These are phyloP conservation scores for Trichogramma pretiosum DNA, from an alignment of 1,140 invertebrate genomes.

Conservation along the genomic window DNA sequence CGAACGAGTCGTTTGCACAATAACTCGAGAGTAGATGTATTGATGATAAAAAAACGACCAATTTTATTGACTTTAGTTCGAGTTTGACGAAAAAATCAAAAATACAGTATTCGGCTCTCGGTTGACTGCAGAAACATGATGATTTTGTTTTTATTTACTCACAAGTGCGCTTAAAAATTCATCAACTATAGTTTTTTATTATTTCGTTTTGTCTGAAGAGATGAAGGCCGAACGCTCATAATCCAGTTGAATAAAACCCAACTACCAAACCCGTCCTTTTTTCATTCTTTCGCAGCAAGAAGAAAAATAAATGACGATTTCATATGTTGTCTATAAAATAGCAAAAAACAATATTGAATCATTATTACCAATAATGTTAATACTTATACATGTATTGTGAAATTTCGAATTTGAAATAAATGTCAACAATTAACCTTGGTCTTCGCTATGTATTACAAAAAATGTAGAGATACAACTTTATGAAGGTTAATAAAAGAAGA, in stretches of 20 bases:
- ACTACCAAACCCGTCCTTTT: conserved; percentile 10
- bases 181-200: too few species aligned
- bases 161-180: conserved; percentile 13
- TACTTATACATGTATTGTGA: conserved; percentile 3
- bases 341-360: conserved; percentile 5
- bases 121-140: too few species aligned
- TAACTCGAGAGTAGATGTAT: too few species aligned
- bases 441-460: too few species aligned
- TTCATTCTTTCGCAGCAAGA: conserved; percentile 6
- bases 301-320: background rate
- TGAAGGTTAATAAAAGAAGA: conserved; percentile 14
- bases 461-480: conserved; percentile 7
- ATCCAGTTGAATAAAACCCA: too few species aligned
- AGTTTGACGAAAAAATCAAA: too few species aligned
- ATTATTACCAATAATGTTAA: conserved; percentile 7
- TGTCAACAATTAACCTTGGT: conserved; percentile 4
- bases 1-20: too few species aligned
- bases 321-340: background rate
- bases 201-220: too few species aligned
- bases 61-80: too few species aligned
- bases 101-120: too few species aligned
- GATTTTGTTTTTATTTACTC: conserved; percentile 2
- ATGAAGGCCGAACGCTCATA: too few species aligned
- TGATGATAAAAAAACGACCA: too few species aligned
- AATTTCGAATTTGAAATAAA: conserved; percentile 4